Conservation (phyloP, 2,888 invertebrate species). For the Diplolepis rosae region DNA sequence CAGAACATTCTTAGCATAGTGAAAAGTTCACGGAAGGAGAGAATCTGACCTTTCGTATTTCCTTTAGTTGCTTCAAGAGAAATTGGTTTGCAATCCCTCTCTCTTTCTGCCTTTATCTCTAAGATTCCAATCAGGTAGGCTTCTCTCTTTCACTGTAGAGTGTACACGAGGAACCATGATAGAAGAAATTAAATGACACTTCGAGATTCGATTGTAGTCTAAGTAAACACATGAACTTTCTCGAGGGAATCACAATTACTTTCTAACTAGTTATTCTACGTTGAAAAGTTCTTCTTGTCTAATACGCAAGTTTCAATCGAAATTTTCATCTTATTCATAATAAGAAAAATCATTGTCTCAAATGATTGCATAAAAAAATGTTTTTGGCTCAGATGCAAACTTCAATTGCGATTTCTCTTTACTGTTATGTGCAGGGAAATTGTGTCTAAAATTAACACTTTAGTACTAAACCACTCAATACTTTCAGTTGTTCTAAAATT, state of each 20-base stretch:
- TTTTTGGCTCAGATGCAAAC: not conserved
- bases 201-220: not conserved
- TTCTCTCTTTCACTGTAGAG: not conserved
- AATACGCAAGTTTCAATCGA: not conserved
- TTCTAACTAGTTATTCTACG: not conserved
- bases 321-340: no score
- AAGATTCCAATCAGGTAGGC: not conserved
- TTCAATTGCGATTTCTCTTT: not conserved
- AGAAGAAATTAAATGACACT: not conserved
- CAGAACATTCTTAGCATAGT: constrained; percentile 1
- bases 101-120: not conserved
- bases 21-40: not conserved
- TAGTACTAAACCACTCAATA: not conserved
- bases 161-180: not conserved
- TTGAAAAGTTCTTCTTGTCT: not conserved
- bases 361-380: no score
- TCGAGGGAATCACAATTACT: constrained; percentile 2
- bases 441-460: not conserved
- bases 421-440: no score
- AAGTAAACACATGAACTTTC: not conserved
- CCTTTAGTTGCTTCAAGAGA: constrained; percentile 3
- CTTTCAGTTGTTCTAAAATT: no score
- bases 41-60: constrained; percentile 6
- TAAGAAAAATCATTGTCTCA: no score
- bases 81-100: not conserved